Conservation (phyloP, 2,113 vertebrate species). For the Phylloscopus trochilus region DNA sequence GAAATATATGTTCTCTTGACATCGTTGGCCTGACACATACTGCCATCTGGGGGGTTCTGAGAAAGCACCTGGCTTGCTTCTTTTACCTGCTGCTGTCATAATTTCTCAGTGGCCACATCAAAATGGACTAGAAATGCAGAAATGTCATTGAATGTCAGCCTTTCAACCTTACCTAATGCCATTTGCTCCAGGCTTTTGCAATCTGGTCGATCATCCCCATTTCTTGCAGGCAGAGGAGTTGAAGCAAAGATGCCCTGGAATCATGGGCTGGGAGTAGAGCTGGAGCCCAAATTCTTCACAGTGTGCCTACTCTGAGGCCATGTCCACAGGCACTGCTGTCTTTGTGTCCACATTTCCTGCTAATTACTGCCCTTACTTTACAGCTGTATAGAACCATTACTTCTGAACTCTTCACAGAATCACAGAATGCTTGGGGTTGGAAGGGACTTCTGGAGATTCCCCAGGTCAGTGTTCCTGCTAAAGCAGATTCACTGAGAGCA, state of each 20-base stretch:
- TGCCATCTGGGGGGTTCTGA: neutral
- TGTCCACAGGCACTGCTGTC: neutral
- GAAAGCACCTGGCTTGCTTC: neutral
- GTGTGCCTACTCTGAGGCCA: neutral
- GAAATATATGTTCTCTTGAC: neutral
- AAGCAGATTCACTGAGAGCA: neutral
- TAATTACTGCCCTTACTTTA: neutral
- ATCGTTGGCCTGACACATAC: neutral
- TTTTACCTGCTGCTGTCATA: neutral
- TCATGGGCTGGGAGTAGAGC: neutral
- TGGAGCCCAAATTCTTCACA: neutral
- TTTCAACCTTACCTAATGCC: neutral
- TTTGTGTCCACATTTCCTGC: neutral
- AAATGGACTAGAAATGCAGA: neutral
- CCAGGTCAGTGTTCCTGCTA: neutral
- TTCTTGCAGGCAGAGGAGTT: neutral
- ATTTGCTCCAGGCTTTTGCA: neutral
- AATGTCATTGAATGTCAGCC: neutral
- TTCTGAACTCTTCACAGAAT: neutral
- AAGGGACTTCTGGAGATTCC: neutral
- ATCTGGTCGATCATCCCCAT: neutral
- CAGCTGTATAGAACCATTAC: neutral
- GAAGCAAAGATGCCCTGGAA: accelerated
- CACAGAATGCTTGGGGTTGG: neutral
- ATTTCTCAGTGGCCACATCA: neutral